phyloP scores from a whole-genome alignment of 2,797 vertebrate genomes.

The Syngnathus acus region DNA sequence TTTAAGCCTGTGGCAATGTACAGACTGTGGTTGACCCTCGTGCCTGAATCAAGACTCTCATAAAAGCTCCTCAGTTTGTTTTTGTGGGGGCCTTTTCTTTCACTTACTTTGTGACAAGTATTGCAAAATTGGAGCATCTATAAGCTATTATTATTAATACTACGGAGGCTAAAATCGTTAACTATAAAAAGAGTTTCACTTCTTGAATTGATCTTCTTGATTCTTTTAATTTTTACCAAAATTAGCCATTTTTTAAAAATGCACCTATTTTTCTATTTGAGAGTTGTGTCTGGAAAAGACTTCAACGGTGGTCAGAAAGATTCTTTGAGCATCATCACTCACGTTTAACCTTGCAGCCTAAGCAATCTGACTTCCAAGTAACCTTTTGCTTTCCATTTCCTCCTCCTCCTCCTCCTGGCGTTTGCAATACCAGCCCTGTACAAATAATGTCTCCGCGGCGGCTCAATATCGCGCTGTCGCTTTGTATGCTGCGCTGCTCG shows the following conservation, averaged over 20 bases:
- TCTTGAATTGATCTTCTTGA: too few species aligned
- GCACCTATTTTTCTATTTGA: too few species aligned
- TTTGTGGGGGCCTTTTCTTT: not conserved
- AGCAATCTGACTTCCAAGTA: slow-evolving; percentile 36
- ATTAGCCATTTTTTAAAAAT: too few species aligned
- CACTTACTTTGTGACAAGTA: not conserved
- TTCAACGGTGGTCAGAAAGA: not conserved
- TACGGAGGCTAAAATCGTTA: too few species aligned
- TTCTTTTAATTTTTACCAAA: too few species aligned
- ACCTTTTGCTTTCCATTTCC: slow-evolving; percentile 45
- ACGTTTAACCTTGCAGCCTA: slow-evolving; percentile 16
- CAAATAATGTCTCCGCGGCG: slow-evolving; percentile 33
- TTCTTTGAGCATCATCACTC: not conserved
- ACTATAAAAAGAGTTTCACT: too few species aligned
- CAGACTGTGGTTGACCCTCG: not conserved
- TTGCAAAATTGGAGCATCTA: not conserved
- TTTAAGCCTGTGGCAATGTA: not conserved
- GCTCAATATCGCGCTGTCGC: slow-evolving; percentile 26
- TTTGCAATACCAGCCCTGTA: slow-evolving; percentile 18
- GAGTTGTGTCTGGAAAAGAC: not conserved
- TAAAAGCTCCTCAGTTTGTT: not conserved
- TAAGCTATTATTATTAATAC: too few species aligned
- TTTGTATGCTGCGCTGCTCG: slow-evolving; percentile 21
- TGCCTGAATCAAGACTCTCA: not conserved
- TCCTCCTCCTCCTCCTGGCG: slow-evolving; percentile 10